These are phyloP conservation scores for Siderastrea siderea DNA, from an alignment of 92 coral and sea anemone genomes.

Conservation along the genomic window DNA sequence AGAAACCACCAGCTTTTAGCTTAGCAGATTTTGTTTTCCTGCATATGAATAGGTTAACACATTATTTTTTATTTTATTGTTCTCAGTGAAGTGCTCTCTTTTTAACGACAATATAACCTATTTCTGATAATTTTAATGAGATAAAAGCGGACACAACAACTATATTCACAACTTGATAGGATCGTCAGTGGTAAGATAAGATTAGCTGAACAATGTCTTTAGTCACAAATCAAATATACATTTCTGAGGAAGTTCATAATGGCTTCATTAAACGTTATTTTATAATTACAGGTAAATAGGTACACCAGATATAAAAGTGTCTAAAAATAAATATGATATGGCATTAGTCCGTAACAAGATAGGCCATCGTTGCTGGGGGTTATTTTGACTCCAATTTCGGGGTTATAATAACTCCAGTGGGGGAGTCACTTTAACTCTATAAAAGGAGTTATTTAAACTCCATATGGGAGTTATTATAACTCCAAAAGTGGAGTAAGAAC, in stretches of 20 bases:
- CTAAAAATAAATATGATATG: too few relatives aligned
- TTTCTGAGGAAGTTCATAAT: neutral
- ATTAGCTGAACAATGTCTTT: neutral
- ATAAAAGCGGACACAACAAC: neutral
- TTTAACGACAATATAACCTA: constrained; percentile 19
- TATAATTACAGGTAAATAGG: neutral
- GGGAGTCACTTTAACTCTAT: too few relatives aligned
- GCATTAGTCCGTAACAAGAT: too few relatives aligned
- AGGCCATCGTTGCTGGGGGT: too few relatives aligned
- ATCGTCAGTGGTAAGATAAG: neutral
- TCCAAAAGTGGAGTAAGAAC: too few relatives aligned
- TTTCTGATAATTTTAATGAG: constrained; percentile 15
- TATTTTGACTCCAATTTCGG: too few relatives aligned
- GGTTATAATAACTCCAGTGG: too few relatives aligned
- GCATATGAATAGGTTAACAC: constrained; percentile 31
- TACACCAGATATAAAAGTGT: neutral
- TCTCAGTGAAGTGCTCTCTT: neutral
- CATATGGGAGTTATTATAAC: too few relatives aligned
- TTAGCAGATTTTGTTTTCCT: neutral
- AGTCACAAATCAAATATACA: neutral
- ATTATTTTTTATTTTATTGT: neutral
- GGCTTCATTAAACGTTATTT: neutral
- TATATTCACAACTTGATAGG: neutral
- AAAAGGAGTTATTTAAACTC: too few relatives aligned
- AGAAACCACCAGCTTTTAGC: neutral